Percentiles rank a stretch among this genome's conserved stretches.
These are phyloP conservation scores for Caenorhabditis latens DNA, from an alignment of 1,140 invertebrate species.

Conservation along the genomic window DNA sequence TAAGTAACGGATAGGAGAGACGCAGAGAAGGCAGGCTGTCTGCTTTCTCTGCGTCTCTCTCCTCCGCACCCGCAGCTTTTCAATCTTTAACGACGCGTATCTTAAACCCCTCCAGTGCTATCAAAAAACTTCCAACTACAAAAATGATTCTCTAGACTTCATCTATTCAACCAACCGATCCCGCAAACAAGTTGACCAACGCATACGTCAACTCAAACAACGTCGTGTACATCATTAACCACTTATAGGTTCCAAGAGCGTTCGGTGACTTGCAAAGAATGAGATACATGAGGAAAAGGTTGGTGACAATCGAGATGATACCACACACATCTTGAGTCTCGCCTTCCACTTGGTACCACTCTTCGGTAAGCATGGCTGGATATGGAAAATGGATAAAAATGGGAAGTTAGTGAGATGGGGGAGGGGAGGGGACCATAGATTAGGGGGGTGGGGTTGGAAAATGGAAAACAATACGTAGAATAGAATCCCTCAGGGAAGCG, in stretches of 20 bases:
- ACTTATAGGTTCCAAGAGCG: not conserved
- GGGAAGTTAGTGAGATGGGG: not conserved
- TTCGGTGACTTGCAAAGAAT: not conserved
- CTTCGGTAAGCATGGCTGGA: not conserved
- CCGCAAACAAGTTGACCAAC: slow-evolving; percentile 9
- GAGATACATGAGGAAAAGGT: slow-evolving; percentile 6
- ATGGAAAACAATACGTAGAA: not conserved
- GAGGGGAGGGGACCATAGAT: not conserved
- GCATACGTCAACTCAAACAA: not conserved
- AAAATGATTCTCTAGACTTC: no score
- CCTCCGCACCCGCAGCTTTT: no score
- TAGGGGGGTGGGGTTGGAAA: not conserved
- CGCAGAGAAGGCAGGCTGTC: no score
- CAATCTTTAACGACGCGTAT: no score
- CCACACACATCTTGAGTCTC: slow-evolving; percentile 9
- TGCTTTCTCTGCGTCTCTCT: no score
- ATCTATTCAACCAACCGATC: not conserved
- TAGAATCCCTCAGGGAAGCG: not conserved
- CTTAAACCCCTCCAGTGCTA: no score
- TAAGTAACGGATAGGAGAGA: no score
- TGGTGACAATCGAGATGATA: not conserved
- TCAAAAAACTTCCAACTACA: no score
- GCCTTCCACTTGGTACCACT: not conserved
- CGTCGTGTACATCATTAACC: slow-evolving; percentile 4
- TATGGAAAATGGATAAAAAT: not conserved